phyloP scores from a whole-genome alignment of 2,113 vertebrate species.

The Perca fluviatilis region DNA sequence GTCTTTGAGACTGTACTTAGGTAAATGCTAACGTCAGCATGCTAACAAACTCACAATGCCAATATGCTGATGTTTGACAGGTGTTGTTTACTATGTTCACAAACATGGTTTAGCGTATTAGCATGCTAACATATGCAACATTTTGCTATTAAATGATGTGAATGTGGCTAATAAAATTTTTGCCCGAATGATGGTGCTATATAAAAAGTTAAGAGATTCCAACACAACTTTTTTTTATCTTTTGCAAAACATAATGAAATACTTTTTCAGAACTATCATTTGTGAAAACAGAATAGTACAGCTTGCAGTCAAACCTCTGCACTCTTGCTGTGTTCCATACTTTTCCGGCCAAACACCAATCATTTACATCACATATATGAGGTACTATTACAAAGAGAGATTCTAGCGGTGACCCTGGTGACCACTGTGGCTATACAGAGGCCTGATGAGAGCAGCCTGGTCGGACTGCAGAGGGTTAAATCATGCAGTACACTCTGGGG shows the following conservation, averaged over 20 bases:
- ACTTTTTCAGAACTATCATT: not conserved
- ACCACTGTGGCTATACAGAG: not conserved
- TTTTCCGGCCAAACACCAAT: not conserved
- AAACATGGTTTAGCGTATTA: not conserved
- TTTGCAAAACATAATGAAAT: not conserved
- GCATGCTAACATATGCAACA: no score
- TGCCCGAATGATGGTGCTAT: not conserved
- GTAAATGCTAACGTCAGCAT: no score
- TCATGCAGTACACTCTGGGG: conserved; percentile 57
- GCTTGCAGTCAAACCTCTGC: not conserved
- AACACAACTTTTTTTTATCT: not conserved
- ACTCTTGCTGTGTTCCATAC: not conserved
- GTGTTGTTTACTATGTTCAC: not conserved
- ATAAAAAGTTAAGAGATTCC: not conserved
- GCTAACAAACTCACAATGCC: not conserved
- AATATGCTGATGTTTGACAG: not conserved
- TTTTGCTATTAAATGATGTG: no score
- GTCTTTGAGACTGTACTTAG: not conserved
- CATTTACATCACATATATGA: not conserved
- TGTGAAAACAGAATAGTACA: not conserved
- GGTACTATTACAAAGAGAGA: not conserved
- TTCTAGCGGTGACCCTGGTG: not conserved
- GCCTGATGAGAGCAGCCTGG: conserved; percentile 28
- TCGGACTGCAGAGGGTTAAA: conserved; percentile 59
- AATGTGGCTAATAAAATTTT: not conserved